A percentile compares a stretch with the other conserved stretches of the same genome.
phyloP scores from a whole-genome alignment of 1,140 invertebrate genomes.

The Drosophila teissieri region DNA sequence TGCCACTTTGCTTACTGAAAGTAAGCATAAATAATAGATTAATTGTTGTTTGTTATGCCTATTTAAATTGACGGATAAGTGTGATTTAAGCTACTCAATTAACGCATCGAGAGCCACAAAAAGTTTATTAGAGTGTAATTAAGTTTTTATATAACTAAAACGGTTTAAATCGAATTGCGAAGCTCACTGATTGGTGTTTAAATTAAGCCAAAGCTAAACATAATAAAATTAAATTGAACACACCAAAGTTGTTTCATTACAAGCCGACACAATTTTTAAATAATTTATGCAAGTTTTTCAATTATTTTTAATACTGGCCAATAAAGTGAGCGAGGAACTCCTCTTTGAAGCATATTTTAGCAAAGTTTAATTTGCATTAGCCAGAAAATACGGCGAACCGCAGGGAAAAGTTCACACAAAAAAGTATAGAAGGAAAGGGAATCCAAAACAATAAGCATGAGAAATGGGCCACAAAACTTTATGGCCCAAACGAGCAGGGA shows the following conservation, averaged over 20 bases:
- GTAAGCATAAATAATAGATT: conserved; percentile 37
- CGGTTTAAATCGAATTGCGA: conserved; percentile 12
- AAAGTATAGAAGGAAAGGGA: conserved; percentile 9
- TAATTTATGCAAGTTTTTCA: conserved; percentile 58
- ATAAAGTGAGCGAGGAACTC: conserved; percentile 15
- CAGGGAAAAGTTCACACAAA: conserved; percentile 37
- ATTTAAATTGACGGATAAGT: conserved; percentile 34
- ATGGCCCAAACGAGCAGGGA: conserved; percentile 22
- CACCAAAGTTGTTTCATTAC: conserved; percentile 30
- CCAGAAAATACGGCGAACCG: conserved; percentile 35
- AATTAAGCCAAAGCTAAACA: conserved; percentile 11
- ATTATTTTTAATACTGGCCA: conserved; percentile 61
- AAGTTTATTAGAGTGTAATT: conserved; percentile 31
- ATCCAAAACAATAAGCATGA: conserved; percentile 54
- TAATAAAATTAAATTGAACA: conserved; percentile 34
- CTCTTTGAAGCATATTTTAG: conserved; percentile 40
- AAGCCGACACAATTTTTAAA: conserved; percentile 18
- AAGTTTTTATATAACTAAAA: conserved; percentile 35
- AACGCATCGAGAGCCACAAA: conserved; percentile 9
- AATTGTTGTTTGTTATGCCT: conserved; percentile 59
- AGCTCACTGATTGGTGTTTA: conserved; percentile 30
- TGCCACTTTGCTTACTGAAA: conserved; percentile 55
- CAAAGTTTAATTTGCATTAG: conserved; percentile 70
- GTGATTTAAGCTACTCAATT: conserved; percentile 39
- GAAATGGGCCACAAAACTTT: conserved; percentile 51